These are phyloP conservation scores for Lutraria rhynchaena DNA, from an alignment of 1,140 invertebrate species.

Conservation along the genomic window DNA sequence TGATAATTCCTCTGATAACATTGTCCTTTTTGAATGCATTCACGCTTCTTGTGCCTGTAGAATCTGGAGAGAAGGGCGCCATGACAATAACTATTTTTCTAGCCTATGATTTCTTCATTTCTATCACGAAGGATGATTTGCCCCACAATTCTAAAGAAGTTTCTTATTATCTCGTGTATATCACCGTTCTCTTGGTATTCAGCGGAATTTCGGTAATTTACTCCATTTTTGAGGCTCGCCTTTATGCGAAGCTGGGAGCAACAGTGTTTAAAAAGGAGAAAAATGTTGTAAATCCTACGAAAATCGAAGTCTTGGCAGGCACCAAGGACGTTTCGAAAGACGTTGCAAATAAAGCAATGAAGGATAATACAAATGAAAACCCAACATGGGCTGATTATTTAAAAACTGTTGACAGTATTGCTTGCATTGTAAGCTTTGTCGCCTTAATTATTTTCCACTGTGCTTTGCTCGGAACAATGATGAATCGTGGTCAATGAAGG, in stretches of 20 bases:
- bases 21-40: conserved; percentile 20
- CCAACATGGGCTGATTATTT: too few species aligned
- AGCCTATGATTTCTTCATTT: conserved; percentile 24
- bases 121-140: conserved; percentile 26
- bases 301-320: too few species aligned
- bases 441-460: too few species aligned
- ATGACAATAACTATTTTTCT: conserved; percentile 36
- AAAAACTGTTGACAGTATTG: too few species aligned
- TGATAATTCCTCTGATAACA: conserved; percentile 16
- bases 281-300: too few species aligned
- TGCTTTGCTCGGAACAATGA: too few species aligned
- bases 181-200: neutral
- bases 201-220: conserved; percentile 27
- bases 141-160: conserved; percentile 22
- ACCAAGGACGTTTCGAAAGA: too few species aligned
- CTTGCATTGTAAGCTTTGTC: too few species aligned
- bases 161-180: conserved; percentile 9
- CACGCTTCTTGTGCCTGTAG: conserved; percentile 7
- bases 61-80: conserved; percentile 34
- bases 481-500: too few species aligned
- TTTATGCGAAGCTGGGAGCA: neutral
- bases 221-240: conserved; percentile 6
- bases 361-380: too few species aligned
- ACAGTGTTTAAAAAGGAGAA: too few species aligned
- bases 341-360: too few species aligned